Conservation (phyloP, 2,888 invertebrate genomes). For the Phalangium opilio region DNA sequence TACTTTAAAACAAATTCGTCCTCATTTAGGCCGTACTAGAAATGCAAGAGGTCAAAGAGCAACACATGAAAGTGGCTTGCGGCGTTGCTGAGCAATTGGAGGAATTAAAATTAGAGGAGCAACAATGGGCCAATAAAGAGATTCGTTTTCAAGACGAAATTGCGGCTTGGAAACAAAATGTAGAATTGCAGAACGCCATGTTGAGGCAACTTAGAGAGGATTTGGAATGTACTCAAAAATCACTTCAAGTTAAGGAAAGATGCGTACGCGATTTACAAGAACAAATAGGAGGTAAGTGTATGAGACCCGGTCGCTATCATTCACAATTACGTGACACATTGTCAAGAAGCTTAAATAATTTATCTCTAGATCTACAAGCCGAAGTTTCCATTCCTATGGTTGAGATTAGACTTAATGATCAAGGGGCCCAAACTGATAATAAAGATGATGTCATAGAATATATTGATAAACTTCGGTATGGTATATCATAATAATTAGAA, state of each 20-base stretch:
- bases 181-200: not conserved
- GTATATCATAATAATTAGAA: too few relatives aligned
- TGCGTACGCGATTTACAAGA: not conserved
- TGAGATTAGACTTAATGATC: too few relatives aligned
- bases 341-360: too few relatives aligned
- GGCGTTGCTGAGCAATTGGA: not conserved
- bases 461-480: too few relatives aligned
- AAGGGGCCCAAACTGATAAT: too few relatives aligned
- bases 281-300: not conserved
- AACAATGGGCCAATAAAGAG: not conserved
- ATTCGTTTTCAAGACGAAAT: not conserved
- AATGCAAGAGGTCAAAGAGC: not conserved
- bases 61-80: slow-evolving; percentile 1
- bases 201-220: not conserved
- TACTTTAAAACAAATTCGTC: too few relatives aligned
- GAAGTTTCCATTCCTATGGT: too few relatives aligned
- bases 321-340: too few relatives aligned
- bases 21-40: not conserved
- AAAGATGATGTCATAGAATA: too few relatives aligned
- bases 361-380: too few relatives aligned
- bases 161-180: slow-evolving; percentile 1
- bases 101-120: not conserved
- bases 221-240: not conserved
- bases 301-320: too few relatives aligned
- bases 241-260: not conserved